Base-by-base conservation (phyloP, 2,888 invertebrate genomes). In the Eumacrocentrus americanus region DNA sequence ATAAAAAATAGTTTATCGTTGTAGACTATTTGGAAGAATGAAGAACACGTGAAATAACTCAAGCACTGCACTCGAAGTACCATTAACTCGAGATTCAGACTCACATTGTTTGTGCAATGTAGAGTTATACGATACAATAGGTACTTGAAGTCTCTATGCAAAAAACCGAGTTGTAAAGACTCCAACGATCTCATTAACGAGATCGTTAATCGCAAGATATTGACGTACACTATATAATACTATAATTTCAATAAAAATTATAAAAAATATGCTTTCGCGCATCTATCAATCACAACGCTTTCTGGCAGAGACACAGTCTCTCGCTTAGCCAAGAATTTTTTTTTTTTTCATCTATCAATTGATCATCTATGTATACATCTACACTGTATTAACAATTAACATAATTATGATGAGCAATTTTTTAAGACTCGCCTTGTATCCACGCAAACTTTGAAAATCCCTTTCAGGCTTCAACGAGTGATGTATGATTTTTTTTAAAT, bases 191-290 rank as follows among this genome's bases (percentile, higher is more conserved):
- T 11, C 22, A n/a, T 35, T 22, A 35, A 29, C 48, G 14, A 53
- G 48, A 56, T 38, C 29, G 14, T 38, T 23, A 42, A 48, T 57
- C 42, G 50, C 37, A 57, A 51, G 20, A 37, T 52, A 37, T 58
- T 53, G 35, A 46, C 35, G 37, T 52, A 37, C 48, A 53, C 38
- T 35, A 22, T 61, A 62, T 59, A 9, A 61, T 61, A 60, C 59
- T 51, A 53, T 65, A 64, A 59, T 60, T 61, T 62, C 60, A 64
- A 64, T 67, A 67, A 65, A 65, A 65, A 67, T 60, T 67, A 67
- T 67, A 67, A 67, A 67, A 67, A 67, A 67, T 67, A 67, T 67
- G 60, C 60, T 62, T 64, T 67, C 60, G 62, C 64, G 64, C 64
- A 61, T 67, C 62, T 67, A 65, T 67, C 62, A 58, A 58, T 58